These are phyloP conservation scores for Chelon auratus DNA, from an alignment of 2,797 vertebrate species.

Conservation along the genomic window DNA sequence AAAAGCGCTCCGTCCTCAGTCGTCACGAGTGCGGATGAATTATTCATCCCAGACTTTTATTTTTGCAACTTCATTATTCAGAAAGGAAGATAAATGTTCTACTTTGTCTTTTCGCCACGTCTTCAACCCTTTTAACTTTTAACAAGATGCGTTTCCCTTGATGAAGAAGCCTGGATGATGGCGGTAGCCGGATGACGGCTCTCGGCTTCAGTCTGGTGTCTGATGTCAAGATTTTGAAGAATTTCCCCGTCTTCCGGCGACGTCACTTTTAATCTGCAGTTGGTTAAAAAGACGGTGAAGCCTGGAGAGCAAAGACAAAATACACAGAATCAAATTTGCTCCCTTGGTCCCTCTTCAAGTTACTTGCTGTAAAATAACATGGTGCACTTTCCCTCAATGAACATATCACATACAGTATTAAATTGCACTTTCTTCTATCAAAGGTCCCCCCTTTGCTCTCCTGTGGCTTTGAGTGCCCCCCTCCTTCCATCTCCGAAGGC, in stretches of 20 bases:
- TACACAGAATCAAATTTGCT: slow-evolving; percentile 54
- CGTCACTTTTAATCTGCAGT: slow-evolving; percentile 32
- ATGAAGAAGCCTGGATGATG: not conserved
- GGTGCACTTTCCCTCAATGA: slow-evolving; percentile 62
- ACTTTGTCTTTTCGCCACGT: slow-evolving; percentile 11
- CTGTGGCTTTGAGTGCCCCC: slow-evolving; percentile 31
- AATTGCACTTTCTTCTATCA: slow-evolving; percentile 59
- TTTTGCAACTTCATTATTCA: slow-evolving; percentile 46
- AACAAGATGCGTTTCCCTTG: slow-evolving; percentile 4
- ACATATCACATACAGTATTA: slow-evolving; percentile 67
- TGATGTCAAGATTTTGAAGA: slow-evolving; percentile 53
- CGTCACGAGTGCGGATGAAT: slow-evolving; percentile 52
- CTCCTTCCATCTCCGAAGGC: slow-evolving; percentile 48
- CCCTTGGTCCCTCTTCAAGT: slow-evolving; percentile 51
- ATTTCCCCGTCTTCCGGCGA: slow-evolving; percentile 36
- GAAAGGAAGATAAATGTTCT: slow-evolving; percentile 30
- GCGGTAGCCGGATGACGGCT: not conserved
- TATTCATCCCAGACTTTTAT: slow-evolving; percentile 55
- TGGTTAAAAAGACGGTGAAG: slow-evolving; percentile 41
- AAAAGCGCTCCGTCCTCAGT: slow-evolving; percentile 31
- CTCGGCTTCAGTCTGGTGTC: slow-evolving; percentile 30
- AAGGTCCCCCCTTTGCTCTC: slow-evolving; percentile 59
- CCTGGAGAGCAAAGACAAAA: slow-evolving; percentile 52
- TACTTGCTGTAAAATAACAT: slow-evolving; percentile 60
- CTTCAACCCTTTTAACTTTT: slow-evolving; percentile 38